These are phyloP conservation scores for Polylopha cassiicola DNA, from an alignment of 2,888 invertebrate genomes.

Conservation along the genomic window DNA sequence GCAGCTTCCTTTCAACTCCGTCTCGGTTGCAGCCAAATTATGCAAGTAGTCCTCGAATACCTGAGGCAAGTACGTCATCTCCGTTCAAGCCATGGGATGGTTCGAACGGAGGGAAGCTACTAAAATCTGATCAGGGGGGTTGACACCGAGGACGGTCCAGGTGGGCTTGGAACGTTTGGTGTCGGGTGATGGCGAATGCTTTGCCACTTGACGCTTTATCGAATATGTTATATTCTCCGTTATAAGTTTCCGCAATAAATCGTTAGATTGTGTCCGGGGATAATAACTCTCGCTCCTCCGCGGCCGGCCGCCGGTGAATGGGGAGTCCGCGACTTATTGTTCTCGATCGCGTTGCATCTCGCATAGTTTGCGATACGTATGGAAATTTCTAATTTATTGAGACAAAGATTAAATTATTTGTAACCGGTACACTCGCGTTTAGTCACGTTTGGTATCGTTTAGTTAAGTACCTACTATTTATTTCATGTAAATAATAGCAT, in stretches of 20 bases:
- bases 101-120: conserved; percentile 36
- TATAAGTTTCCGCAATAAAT: conserved; percentile 39
- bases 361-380: conserved; percentile 40
- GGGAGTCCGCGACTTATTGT: conserved; percentile 70
- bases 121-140: conserved; percentile 60
- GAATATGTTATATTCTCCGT: conserved; percentile 4
- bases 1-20: conserved; percentile 65
- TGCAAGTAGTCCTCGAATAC: conserved; percentile 65
- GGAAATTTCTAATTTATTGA: conserved; percentile 24
- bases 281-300: conserved; percentile 69
- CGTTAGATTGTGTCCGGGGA: conserved; percentile 43
- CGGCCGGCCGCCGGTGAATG: conserved; percentile 34
- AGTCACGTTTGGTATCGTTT: conserved; percentile 33
- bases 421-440: conserved; percentile 28
- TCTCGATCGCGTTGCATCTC: conserved; percentile 37
- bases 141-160: conserved; percentile 42
- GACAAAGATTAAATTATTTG: conserved; percentile 10
- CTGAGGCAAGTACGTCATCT: conserved; percentile 54
- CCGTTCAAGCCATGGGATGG: conserved; percentile 65
- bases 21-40: conserved; percentile 60
- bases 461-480: conserved; percentile 37
- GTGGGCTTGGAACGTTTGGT: conserved; percentile 42
- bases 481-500: conserved; percentile 50
- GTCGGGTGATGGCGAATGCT: conserved; percentile 44
- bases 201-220: conserved; percentile 42